Evolutionary conservation across 1,140 invertebrate species (phyloP).

Genomic region (Hycleus cichorii): DNA sequence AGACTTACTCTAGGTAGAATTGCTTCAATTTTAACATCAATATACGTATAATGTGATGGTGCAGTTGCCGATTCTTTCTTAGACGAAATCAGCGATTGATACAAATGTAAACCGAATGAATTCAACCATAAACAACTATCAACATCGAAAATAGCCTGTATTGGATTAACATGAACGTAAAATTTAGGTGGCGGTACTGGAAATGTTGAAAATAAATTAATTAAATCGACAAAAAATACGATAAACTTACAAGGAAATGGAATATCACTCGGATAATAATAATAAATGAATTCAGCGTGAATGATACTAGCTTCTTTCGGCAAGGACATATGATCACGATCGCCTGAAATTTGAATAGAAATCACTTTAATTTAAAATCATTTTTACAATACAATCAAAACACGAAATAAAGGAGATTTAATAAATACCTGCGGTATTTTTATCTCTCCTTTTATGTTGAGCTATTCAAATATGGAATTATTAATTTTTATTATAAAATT

Average conservation of each 20-base stretch:
- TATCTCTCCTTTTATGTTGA: constrained; percentile 48
- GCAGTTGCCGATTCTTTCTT: constrained; percentile 30
- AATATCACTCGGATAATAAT: constrained; percentile 92
- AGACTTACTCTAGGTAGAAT: constrained; percentile 77
- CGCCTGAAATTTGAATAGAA: constrained; percentile 49
- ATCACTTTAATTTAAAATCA: neutral
- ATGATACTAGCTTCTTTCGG: constrained; percentile 83
- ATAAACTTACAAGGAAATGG: constrained; percentile 77
- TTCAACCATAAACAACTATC: constrained; percentile 87
- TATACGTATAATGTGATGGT: constrained; percentile 56
- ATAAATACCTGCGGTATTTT: constrained; percentile 31
- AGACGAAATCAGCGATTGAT: constrained; percentile 55
- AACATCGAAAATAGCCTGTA: constrained; percentile 77
- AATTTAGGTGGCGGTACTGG: constrained; percentile 87
- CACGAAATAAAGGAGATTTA: neutral
- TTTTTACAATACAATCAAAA: neutral
- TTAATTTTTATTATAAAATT: neutral
- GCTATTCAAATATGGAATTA: constrained; percentile 34
- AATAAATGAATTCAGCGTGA: constrained; percentile 93
- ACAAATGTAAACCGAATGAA: constrained; percentile 83
- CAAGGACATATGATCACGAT: constrained; percentile 73
- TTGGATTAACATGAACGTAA: constrained; percentile 82
- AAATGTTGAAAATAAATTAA: constrained; percentile 27
- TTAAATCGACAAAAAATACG: neutral
- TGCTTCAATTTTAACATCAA: constrained; percentile 82